These are phyloP conservation scores for Poecilobothrus nobilitatus DNA, from an alignment of 2,888 invertebrate genomes.

Conservation along the genomic window DNA sequence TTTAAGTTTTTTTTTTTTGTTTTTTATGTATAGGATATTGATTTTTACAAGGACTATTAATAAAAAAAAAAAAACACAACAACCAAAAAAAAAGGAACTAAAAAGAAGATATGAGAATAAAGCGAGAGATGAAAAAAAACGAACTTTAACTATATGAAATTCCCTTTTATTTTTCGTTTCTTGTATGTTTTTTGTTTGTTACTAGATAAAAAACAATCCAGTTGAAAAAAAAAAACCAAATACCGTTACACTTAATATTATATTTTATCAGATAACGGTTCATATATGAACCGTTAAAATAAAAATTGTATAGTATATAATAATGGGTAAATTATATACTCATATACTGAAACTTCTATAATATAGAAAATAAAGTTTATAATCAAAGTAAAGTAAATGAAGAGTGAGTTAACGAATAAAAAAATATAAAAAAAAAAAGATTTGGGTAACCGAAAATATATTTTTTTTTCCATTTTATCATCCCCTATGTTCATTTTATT, in stretches of 20 bases:
- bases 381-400: background rate
- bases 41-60: conserved; percentile 6
- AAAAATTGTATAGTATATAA: background rate
- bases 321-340: background rate
- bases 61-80: background rate
- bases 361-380: background rate
- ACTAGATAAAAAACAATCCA: too few species aligned
- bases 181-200: too few species aligned
- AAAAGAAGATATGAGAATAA: background rate
- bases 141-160: too few species aligned
- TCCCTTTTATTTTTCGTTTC: too few species aligned
- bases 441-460: background rate
- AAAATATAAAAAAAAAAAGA: background rate
- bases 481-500: too few species aligned
- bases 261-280: background rate
- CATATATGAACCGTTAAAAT: background rate
- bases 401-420: background rate
- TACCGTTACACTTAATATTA: too few species aligned
- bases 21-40: background rate
- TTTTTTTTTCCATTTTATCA: background rate
- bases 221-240: too few species aligned
- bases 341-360: background rate
- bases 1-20: background rate
- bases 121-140: too few species aligned
- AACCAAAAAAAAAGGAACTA: background rate